Evolutionary conservation across 2,888 invertebrate genomes (phyloP), one percentile per base, ranked within the genome.

Genomic region (Agrotis segetum): DNA sequence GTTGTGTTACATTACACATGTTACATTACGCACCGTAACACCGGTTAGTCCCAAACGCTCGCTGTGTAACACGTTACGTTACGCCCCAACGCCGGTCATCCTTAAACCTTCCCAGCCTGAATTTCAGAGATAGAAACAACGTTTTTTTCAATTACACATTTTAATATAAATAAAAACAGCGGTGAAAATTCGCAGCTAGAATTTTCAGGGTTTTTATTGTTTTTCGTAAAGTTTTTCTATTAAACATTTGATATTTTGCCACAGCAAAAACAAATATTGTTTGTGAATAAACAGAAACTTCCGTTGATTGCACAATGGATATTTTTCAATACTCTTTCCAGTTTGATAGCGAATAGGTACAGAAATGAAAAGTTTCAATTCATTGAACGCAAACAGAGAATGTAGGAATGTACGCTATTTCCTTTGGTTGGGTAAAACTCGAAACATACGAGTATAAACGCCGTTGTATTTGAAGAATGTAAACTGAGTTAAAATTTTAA

Each of bases 361-460:
- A 49, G 46, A 83, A 83, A 81, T 81, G 72, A 77, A 85, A 81
- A 76, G 71, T 81, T 77, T 72, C 74, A 77, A 78, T 76, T 76
- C 70, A 78, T 65, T 76, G 83, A 81, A 71, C 73, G 81, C 81
- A 69, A 73, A 81, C 67, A 74, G 62, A 52, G 53, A 61, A 34
- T 83, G 71, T 76, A 72, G 78, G 82, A 84, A 83, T 84, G 71
- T 63, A 19, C 40, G 67, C 69, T 72, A 85, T 74, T 81, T 77
- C 85, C 77, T 76, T 60, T 70, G 44, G 50, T 24, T 62, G 24
- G 29, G 56, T 49, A 50, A 29, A 24, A 81, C 62, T 66, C 56
- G 46, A 71, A 79, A 74, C 62, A 46, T 66, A 24, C 2, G n/a
- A n/a, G 24, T 24, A 63, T 66, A 29, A 34, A 63, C 47, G 24